Conservation (phyloP, 2,888 invertebrate species). For the Eumerus sabulonum region DNA sequence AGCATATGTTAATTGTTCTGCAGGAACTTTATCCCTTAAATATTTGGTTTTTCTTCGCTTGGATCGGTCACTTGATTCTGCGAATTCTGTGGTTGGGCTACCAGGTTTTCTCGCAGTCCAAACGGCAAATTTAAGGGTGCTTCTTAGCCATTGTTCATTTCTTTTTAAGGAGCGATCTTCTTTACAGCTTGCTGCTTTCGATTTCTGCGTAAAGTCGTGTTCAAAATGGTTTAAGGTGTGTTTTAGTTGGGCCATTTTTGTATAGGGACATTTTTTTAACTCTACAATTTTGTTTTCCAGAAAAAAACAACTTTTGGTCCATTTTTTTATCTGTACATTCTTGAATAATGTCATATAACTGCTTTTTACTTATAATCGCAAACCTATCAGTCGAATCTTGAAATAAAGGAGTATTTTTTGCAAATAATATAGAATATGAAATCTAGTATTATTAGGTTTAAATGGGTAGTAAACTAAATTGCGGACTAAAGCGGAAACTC, state of each 20-base stretch:
- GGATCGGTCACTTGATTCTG: slow-evolving; percentile 19
- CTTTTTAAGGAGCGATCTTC: slow-evolving; percentile 7
- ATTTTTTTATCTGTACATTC: not conserved
- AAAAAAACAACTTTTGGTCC: slow-evolving; percentile 12
- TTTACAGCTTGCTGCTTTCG: slow-evolving; percentile 11
- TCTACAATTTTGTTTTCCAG: slow-evolving; percentile 10
- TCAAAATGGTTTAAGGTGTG: slow-evolving; percentile 10
- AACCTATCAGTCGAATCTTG: not conserved
- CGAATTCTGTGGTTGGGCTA: slow-evolving; percentile 13
- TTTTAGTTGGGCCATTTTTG: slow-evolving; percentile 14
- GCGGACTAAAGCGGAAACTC: slow-evolving; percentile 9
- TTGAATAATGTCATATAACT: slow-evolving; percentile 4
- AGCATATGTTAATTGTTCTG: slow-evolving; percentile 20
- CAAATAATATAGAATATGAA: not conserved
- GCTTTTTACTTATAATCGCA: slow-evolving; percentile 2
- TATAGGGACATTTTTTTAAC: slow-evolving; percentile 13
- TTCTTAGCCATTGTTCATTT: slow-evolving; percentile 10
- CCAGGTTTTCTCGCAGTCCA: not conserved
- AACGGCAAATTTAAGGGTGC: slow-evolving; percentile 8
- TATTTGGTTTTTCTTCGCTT: slow-evolving; percentile 18
- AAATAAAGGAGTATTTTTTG: not conserved
- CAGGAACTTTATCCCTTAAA: slow-evolving; percentile 12
- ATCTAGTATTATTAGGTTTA: slow-evolving; percentile 8
- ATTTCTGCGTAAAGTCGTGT: slow-evolving; percentile 5
- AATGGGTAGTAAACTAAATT: slow-evolving; percentile 16